phyloP scores from a whole-genome alignment of 2,888 invertebrate genomes.

The Nomada hirtipes region DNA sequence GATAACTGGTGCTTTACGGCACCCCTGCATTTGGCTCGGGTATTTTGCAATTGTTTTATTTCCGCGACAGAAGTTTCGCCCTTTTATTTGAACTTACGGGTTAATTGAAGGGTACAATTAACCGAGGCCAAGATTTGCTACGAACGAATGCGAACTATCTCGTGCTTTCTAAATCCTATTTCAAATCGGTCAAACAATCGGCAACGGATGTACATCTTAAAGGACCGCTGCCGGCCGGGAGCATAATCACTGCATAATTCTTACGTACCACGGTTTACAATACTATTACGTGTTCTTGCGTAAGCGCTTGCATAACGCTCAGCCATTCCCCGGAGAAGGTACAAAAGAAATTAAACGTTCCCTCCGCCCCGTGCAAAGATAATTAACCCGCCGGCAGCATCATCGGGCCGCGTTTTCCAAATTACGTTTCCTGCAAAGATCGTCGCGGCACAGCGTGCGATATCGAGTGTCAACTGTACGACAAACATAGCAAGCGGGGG shows the following conservation, averaged over 20 bases:
- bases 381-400: constrained; percentile 11
- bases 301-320: constrained; percentile 35
- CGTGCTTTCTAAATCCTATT: background rate
- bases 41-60: too few species aligned
- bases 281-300: constrained; percentile 30
- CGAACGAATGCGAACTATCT: background rate
- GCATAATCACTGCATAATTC: background rate
- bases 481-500: constrained; percentile 38
- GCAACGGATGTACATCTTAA: background rate
- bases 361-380: background rate
- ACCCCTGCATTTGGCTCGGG: too few species aligned
- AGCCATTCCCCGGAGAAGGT: background rate
- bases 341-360: constrained; percentile 33
- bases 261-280: constrained; percentile 10
- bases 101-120: too few species aligned
- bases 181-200: constrained; percentile 20
- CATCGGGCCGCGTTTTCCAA: background rate
- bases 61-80: too few species aligned
- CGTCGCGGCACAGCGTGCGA: background rate
- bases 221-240: too few species aligned
- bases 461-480: constrained; percentile 44
- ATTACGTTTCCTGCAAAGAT: too few species aligned
- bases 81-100: too few species aligned
- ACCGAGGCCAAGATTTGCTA: background rate
- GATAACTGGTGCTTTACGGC: background rate